Evolutionary conservation across 2,797 vertebrate species (phyloP).

Genomic region (Karalla daura): DNA sequence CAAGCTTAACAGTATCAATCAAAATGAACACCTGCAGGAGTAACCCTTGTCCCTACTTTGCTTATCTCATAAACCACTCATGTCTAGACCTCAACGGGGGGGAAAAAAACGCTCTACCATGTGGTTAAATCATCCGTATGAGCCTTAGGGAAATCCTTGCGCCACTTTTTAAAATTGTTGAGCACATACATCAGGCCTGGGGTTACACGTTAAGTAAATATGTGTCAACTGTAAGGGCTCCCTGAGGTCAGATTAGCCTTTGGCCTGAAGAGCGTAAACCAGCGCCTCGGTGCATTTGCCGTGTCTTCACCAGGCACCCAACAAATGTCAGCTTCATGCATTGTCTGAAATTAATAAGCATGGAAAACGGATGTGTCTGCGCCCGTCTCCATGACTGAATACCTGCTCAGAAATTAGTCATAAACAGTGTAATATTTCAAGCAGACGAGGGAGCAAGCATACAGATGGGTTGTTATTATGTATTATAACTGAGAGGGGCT

Average conservation of each 20-base stretch:
- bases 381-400: conserved; percentile 31
- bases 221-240: conserved; percentile 60
- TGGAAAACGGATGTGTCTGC: conserved; percentile 54
- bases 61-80: conserved; percentile 61
- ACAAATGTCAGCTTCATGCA: conserved; percentile 50
- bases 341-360: conserved; percentile 63
- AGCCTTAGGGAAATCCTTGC: conserved; percentile 52
- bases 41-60: background rate
- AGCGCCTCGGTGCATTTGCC: conserved; percentile 33
- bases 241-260: conserved; percentile 68
- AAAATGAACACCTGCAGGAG: conserved; percentile 60
- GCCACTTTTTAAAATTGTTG: conserved; percentile 43
- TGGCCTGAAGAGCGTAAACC: conserved; percentile 48
- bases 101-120: conserved; percentile 36
- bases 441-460: conserved; percentile 45
- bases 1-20: conserved; percentile 51
- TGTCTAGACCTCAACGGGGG: conserved; percentile 39
- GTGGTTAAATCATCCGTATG: conserved; percentile 63
- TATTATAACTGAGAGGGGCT: conserved; percentile 49
- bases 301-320: conserved; percentile 38
- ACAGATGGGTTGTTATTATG: conserved; percentile 44
- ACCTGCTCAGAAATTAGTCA: conserved; percentile 39
- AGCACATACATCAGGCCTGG: conserved; percentile 56
- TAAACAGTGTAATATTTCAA: conserved; percentile 58
- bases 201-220: conserved; percentile 57